Evolutionary conservation across 1,140 invertebrate species (phyloP).

Genomic region (Aphidius gifuensis): DNA sequence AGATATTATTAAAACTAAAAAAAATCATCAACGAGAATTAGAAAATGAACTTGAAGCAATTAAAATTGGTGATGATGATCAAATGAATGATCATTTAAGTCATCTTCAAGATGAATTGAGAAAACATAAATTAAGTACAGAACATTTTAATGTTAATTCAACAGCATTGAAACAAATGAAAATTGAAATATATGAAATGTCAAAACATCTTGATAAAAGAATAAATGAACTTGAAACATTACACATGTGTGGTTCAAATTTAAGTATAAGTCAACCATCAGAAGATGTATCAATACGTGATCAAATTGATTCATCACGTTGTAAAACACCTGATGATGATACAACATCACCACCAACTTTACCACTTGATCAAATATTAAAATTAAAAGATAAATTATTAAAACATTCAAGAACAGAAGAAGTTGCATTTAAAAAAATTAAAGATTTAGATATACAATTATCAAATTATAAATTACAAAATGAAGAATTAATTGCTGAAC

Average conservation of each 20-base stretch:
- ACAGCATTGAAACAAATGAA: slow-evolving; percentile 56
- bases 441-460: slow-evolving; percentile 73
- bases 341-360: slow-evolving; percentile 44
- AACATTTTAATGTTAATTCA: slow-evolving; percentile 57
- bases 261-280: slow-evolving; percentile 67
- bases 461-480: slow-evolving; percentile 59
- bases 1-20: slow-evolving; percentile 56
- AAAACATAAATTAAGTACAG: slow-evolving; percentile 56
- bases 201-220: slow-evolving; percentile 62
- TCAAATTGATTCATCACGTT: slow-evolving; percentile 53
- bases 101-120: slow-evolving; percentile 57
- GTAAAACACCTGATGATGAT: slow-evolving; percentile 49
- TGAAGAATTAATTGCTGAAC: slow-evolving; percentile 75
- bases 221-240: slow-evolving; percentile 67
- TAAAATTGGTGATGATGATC: slow-evolving; percentile 53
- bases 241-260: slow-evolving; percentile 59
- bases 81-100: slow-evolving; percentile 55
- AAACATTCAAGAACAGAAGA: slow-evolving; percentile 69
- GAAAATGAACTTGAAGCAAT: slow-evolving; percentile 56
- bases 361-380: slow-evolving; percentile 58
- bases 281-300: slow-evolving; percentile 76
- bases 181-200: slow-evolving; percentile 59
- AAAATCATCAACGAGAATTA: slow-evolving; percentile 56
- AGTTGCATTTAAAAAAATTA: slow-evolving; percentile 68
- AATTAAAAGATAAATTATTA: slow-evolving; percentile 65